Base-by-base conservation (phyloP, 2,113 vertebrate genomes). In the Rhabdornis inornatus region DNA sequence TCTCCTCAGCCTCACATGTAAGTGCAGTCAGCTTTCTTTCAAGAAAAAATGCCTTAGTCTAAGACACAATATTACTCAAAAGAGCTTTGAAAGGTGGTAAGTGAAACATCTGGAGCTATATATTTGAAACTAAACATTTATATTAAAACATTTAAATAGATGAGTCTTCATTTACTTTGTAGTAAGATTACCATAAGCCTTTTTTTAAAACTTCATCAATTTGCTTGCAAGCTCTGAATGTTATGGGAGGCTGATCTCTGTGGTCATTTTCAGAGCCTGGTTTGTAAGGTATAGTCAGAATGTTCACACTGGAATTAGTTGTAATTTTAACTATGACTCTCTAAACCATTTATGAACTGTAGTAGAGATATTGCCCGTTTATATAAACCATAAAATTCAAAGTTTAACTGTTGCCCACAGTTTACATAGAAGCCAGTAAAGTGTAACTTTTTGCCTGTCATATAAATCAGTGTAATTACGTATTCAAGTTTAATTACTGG, bases 1-100 rank as follows among this genome's bases (percentile, higher is more conserved):
- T 99, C 99, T 50, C 99, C 99, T 77, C 99, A 99, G 91, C 98
- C 98, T 96, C 99, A 99, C 98, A 99, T 99, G 99, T 99, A 97
- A 99, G 99, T 99, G 74, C 85, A 70, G 74, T 91, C 96, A 91
- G 61, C 77, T 70, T 74, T 57, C 37, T 91, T 93, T 64, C 33
- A 35, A 63, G 60, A 70, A 87, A 87, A 92, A 91, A 82, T 47
- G 37, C 66, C 52, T 65, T 79, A 80, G 50, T 83, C 77, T 94
- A 18, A 91, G 83, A 72, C 83, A 84, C 35, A 49, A 2, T 77
- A 52, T 93, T 95, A 28, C 70, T 92, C 59, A 90, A 85, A 95
- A 89, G 42, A 79, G 57, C 81, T 88, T 89, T 97, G 92, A 56
- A 79, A 93, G 45, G 47, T 66, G 69, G 76, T 91, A 89, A 94